Base-by-base conservation (phyloP, 2,888 invertebrate species). In the Eurytoma adleriae region DNA sequence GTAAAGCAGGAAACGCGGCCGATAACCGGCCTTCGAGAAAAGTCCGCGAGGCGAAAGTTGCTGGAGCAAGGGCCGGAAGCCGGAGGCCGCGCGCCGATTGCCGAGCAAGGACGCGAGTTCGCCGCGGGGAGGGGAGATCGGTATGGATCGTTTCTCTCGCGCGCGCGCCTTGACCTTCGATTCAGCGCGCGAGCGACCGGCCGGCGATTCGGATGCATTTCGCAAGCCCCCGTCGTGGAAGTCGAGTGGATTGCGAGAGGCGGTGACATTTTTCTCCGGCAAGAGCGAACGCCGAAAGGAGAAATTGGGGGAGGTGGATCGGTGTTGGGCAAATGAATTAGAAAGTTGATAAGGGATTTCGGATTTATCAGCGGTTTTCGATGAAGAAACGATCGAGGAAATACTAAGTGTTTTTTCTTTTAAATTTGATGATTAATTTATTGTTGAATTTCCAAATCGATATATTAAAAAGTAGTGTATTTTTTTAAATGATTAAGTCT, bases 21-120 rank as follows among this genome's bases (percentile, higher is more conserved):
- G 50, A 52, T 73, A 71, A 61, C n/a, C 27, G 18, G 24, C 16
- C 5, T 74, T 64, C 74, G 57, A 57, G 61, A 69, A 72, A 64
- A 79, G 56, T 69, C 74, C 48, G n/a, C n/a, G 61, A 59, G n/a
- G 76, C 62, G 80, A 80, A 76, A 80, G 76, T 76, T 72, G 70
- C 54, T n/a, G n/a, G 61, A 20, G 5, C 54, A 20, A 70, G 68
- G 57, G 62, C 74, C 74, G 79, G 79, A 79, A 74, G 59, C 69
- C 64, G 50, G 69, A 74, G 64, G 79, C 73, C 73, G 78, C 61
- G 73, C n/a, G 52, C 48, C 50, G 67, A 72, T 72, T 62, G 54
- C 70, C 30, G 57, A 48, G 79, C 74, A 75, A 79, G 74, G 74
- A 79, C 74, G 52, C 48, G 24, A 52, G 40, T n/a, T 59, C n/a